Conservation (phyloP, 2,888 invertebrate genomes). For the Noctua janthina region DNA sequence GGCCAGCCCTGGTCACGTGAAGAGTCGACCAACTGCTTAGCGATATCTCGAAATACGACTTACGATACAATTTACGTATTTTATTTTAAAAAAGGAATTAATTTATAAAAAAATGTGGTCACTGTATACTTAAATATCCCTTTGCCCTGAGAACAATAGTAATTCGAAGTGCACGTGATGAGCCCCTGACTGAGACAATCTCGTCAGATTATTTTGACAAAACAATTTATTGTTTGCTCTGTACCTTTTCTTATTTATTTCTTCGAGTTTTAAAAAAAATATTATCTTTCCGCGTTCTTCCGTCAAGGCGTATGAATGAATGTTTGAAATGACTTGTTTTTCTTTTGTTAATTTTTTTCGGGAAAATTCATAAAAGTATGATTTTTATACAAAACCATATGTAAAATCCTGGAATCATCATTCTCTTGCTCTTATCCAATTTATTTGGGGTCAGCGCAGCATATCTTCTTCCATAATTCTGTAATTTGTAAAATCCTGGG, state of each 20-base stretch:
- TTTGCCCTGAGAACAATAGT: conserved; percentile 68
- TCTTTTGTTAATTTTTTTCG: not conserved
- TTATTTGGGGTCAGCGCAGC: not conserved
- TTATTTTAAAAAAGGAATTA: not conserved
- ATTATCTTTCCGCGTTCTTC: not conserved
- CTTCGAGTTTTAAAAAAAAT: conserved; percentile 8
- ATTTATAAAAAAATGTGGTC: conserved; percentile 33
- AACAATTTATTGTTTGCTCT: conserved; percentile 56
- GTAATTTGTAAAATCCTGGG: not conserved
- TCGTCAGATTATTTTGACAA: conserved; percentile 63
- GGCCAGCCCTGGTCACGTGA: too few relatives aligned
- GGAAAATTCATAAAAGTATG: not conserved
- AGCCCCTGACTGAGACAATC: conserved; percentile 58
- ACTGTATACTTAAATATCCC: conserved; percentile 60
- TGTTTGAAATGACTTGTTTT: not conserved
- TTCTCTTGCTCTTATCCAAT: not conserved
- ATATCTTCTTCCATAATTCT: not conserved
- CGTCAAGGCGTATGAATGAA: not conserved
- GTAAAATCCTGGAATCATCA: too few relatives aligned
- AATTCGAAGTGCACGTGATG: conserved; percentile 65
- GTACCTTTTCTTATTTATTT: conserved; percentile 30
- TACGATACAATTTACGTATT: not conserved
- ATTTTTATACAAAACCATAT: not conserved
- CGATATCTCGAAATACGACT: not conserved
- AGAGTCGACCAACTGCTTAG: too few relatives aligned